Percentiles rank a stretch among this genome's conserved stretches.
Evolutionary conservation across 35 echinoderm and acorn worm species (phyloP).

Genomic region (Ophioderma brevispina): DNA sequence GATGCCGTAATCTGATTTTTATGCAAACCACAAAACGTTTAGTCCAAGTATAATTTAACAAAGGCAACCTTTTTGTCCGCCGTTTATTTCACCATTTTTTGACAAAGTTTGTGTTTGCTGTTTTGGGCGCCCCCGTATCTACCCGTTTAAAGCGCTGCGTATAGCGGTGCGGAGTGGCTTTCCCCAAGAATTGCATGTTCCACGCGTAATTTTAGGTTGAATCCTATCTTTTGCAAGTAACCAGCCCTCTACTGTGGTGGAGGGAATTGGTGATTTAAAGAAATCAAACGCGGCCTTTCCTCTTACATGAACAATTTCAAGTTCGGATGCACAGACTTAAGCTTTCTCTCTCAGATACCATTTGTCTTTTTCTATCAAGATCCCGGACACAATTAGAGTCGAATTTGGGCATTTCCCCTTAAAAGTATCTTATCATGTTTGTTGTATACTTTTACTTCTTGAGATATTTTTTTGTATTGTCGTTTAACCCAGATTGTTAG

Average conservation of each 20-base stretch:
- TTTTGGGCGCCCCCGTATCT: neutral
- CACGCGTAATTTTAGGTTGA: neutral
- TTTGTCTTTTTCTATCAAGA: neutral
- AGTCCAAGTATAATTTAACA: neutral
- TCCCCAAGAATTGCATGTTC: neutral
- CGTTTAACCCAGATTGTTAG: neutral
- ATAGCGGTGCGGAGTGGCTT: neutral
- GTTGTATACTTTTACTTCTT: neutral
- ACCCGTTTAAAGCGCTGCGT: neutral
- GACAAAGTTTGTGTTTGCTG: neutral
- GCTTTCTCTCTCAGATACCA: neutral
- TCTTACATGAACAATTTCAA: neutral
- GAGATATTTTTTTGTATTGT: neutral
- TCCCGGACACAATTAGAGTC: neutral
- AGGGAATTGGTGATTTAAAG: neutral
- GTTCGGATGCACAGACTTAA: neutral
- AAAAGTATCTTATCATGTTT: neutral
- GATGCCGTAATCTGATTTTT: constrained; percentile 18
- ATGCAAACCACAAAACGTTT: constrained; percentile 2
- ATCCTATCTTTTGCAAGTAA: neutral
- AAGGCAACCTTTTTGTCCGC: too few relatives aligned
- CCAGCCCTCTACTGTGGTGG: neutral
- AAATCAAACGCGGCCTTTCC: neutral
- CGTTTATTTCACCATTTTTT: too few relatives aligned
- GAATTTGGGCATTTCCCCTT: neutral